phyloP scores from a whole-genome alignment of 2,888 invertebrate species.

The Folsomia manolachei region DNA sequence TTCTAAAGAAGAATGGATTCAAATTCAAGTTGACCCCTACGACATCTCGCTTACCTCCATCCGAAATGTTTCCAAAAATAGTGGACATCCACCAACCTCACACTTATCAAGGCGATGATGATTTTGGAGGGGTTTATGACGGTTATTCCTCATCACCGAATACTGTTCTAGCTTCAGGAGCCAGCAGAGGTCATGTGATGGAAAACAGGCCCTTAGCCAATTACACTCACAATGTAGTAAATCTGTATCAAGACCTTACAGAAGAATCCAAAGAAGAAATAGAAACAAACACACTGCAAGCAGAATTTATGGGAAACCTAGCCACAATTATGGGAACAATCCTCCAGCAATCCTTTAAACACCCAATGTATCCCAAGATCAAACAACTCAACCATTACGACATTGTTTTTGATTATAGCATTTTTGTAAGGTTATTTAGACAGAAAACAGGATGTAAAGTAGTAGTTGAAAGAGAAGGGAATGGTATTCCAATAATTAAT shows the following conservation, averaged over 20 bases:
- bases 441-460: background rate
- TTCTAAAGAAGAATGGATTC: background rate
- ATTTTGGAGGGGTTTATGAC: background rate
- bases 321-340: background rate
- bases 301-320: background rate
- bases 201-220: background rate
- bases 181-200: background rate
- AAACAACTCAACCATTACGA: background rate
- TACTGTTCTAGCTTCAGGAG: background rate
- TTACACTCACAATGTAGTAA: background rate
- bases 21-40: background rate
- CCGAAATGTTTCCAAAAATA: background rate
- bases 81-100: background rate
- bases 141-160: background rate
- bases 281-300: background rate
- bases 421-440: background rate
- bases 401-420: background rate
- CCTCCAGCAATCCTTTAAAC: background rate
- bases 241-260: background rate
- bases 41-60: background rate
- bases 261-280: background rate
- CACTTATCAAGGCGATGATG: background rate
- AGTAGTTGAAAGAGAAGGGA: background rate
- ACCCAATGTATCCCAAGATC: background rate
- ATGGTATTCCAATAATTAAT: background rate